Percentiles rank a stretch among this genome's conserved stretches.
These are phyloP conservation scores for Aplidium turbinatum DNA, from an alignment of 23 tunicate genomes.

Conservation along the genomic window DNA sequence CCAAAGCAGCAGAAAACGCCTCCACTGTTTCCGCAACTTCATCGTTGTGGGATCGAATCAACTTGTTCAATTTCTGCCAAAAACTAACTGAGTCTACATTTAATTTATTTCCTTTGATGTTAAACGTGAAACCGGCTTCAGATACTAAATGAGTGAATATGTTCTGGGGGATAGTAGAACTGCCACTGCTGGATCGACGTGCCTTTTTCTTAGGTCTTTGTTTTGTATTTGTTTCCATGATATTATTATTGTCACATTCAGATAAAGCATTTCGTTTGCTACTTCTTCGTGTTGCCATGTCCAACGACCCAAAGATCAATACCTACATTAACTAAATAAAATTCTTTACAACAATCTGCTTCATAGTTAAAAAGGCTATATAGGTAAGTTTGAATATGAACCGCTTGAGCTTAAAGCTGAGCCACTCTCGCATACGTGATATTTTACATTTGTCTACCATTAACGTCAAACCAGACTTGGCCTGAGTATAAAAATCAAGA, in stretches of 20 bases:
- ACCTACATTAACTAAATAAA: too few relatives aligned
- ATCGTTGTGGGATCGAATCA: not conserved
- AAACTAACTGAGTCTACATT: conserved; percentile 3
- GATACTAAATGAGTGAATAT: conserved; percentile 7
- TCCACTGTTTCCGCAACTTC: conserved; percentile 20
- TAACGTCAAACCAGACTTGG: too few relatives aligned
- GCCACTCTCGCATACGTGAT: too few relatives aligned
- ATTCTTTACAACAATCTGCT: too few relatives aligned
- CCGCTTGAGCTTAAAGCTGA: too few relatives aligned
- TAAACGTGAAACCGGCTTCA: conserved; percentile 24
- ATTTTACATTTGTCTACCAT: too few relatives aligned
- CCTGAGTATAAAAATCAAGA: too few relatives aligned
- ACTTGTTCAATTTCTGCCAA: conserved; percentile 10
- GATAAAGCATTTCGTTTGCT: conserved; percentile 4
- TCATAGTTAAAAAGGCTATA: too few relatives aligned
- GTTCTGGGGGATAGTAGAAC: conserved; percentile 2
- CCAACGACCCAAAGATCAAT: not conserved
- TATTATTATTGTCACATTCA: not conserved
- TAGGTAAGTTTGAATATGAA: too few relatives aligned
- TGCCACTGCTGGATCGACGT: not conserved
- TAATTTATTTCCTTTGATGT: conserved; percentile 16
- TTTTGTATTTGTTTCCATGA: not conserved
- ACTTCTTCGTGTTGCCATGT: not conserved
- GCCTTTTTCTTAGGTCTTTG: conserved; percentile 1
- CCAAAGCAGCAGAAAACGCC: conserved; percentile 1